Evolutionary conservation across 2,113 vertebrate species (phyloP), one percentile per base, ranked within the genome.

Genomic region (Pithys albifrons): DNA sequence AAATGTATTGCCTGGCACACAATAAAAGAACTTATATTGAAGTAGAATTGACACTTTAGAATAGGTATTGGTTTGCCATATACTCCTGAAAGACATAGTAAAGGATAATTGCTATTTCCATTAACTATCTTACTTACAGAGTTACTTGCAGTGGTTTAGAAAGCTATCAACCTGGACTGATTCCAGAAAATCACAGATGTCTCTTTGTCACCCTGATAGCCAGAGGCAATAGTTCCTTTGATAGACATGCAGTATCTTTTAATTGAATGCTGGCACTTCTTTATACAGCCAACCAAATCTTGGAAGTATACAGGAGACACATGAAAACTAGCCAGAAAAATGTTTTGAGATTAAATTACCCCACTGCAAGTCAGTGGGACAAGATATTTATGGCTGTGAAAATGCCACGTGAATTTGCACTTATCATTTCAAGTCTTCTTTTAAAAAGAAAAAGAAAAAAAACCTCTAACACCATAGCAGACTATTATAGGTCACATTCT

Each of bases 81-180:
- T 61, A 88, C 14, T 95, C 54, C 67, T 58, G 43, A 85, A 91
- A 93, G 77, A 58, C 71, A 31, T 1, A 70, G 54, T 66, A 85
- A 91, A 88, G n/a, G 22, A 58, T 76, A 96, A 95, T 73, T 82
- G 55, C 14, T 66, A 51, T 80, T 93, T 88, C 76, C 85, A 83
- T 91, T 91, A 88, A 51, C 78, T 85, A 16, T 66, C 74, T 69
- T 49, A 27, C 72, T 92, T 57, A 39, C 20, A 52, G 58, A 86
- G n/a, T 72, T 87, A n/a, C 41, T 76, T 85, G 88, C 45, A 51
- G 74, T 35, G 28, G 31, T 75, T 91, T 72, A 78, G 52, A 87
- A 85, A 91, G 45, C 10, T 31, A 79, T 45, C 19, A 88, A 57
- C n/a, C 7, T 85, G 64, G 59, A 75, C 64, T 1, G 7, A 39